Base-by-base conservation (phyloP, 53 echinoderm and acorn worm genomes). In the Echinometra lucunter region DNA sequence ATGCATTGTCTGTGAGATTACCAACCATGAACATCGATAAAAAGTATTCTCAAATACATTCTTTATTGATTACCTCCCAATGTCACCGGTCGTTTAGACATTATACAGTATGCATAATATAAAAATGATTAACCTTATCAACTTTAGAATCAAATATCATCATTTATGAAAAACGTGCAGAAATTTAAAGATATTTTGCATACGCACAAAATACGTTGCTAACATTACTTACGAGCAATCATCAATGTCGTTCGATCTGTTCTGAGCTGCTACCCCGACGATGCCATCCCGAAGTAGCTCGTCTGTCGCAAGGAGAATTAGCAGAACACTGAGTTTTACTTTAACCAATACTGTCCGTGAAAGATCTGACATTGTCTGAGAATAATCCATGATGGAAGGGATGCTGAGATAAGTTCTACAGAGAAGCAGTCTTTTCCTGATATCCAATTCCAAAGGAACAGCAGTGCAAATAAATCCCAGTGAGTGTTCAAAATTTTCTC, bases 181-280 rank as follows among this genome's bases (percentile, higher is more conserved):
- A n/a, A n/a, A n/a, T n/a, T n/a, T n/a, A n/a, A n/a, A n/a, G n/a
- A n/a, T n/a, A n/a, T n/a, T n/a, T n/a, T 72, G 32, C 32, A 35
- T 11, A 3, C 30, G 19, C 19, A 78, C 78, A 78, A 78, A 78
- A 38, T 42, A 78, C 0, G 19, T 75, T 17, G 60, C 60, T 70
- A 32, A 70, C 32, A 30, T 53, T 89, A 89, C 89, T 89, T 60
- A 89, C 89, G 60, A 89, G 89, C 89, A 89, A 89, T 57, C 37
- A 21, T 49, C 28, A 28, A 89, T 89, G 37, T n/a, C 16, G 35
- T 89, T 89, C 2, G 89, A 89, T 57, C 47, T 58, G 89, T 89
- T 89, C 37, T 89, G 89, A 23, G 89, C 89, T 60, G 32, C 37
- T 47, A 89, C 38, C 28, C 37, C 60, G 58, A 49, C 60, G 60